These are phyloP conservation scores for Barnardius zonarius DNA, from an alignment of 2,113 vertebrate genomes.

Conservation along the genomic window DNA sequence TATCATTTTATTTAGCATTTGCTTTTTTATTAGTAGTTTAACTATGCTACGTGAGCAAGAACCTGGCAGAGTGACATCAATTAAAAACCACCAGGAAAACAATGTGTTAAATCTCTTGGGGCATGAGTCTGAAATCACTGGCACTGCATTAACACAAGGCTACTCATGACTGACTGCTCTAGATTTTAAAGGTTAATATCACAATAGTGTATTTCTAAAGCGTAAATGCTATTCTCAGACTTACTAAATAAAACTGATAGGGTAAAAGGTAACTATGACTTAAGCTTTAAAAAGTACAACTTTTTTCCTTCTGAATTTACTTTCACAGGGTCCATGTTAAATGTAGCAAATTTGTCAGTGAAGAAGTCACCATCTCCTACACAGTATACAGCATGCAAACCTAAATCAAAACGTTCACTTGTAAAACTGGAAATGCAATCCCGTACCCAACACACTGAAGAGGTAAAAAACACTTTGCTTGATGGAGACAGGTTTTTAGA, in stretches of 20 bases:
- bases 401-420: not conserved
- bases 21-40: not conserved
- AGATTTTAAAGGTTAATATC: not conserved
- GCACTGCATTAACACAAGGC: not conserved
- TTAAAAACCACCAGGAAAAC: not conserved
- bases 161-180: not conserved
- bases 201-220: not conserved
- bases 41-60: not conserved
- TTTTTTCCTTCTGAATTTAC: not conserved
- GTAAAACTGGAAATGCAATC: not conserved
- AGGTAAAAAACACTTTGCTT: constrained; percentile 39
- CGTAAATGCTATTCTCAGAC: not conserved
- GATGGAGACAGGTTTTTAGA: not conserved
- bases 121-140: not conserved
- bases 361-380: constrained; percentile 9
- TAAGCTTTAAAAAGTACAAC: not conserved
- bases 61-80: not conserved
- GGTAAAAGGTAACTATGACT: not conserved
- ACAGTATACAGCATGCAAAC: not conserved
- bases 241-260: not conserved
- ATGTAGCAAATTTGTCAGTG: not conserved
- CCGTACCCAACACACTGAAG: not conserved
- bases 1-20: not conserved
- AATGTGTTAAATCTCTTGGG: not conserved
- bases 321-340: constrained; percentile 20